Conservation (phyloP, 2,113 vertebrate species). For the Pollimyrus isidori region DNA sequence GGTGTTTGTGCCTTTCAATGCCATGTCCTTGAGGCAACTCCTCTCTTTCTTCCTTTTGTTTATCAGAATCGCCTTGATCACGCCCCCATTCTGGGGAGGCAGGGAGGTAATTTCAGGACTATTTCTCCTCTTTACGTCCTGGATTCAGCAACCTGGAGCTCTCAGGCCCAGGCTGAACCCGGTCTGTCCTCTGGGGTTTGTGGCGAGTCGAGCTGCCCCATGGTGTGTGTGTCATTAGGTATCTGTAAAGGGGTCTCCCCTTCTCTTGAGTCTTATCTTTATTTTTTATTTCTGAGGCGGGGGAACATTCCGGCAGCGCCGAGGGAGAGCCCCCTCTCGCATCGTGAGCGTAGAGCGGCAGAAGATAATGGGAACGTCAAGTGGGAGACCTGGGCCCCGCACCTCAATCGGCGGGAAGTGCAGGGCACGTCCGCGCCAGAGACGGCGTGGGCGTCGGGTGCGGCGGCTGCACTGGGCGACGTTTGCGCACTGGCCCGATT, state of each 20-base stretch:
- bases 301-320: not conserved
- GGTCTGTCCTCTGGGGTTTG: not conserved
- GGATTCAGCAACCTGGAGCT: not conserved
- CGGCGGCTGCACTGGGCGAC: not conserved
- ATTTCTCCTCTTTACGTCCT: not conserved
- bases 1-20: not conserved
- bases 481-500: not conserved
- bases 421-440: not conserved
- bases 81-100: not conserved
- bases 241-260: not conserved
- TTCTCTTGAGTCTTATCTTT: not conserved
- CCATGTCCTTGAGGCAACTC: not conserved
- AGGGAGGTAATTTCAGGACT: not conserved
- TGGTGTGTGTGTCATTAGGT: not conserved
- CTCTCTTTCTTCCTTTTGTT: not conserved
- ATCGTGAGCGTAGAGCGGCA: not conserved
- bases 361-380: conserved; percentile 11
- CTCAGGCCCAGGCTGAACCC: not conserved
- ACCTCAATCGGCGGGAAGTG: not conserved
- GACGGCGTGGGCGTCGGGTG: not conserved
- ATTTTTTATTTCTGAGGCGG: not conserved
- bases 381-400: not conserved
- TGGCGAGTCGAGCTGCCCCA: not conserved
- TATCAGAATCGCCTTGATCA: not conserved
- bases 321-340: no score